A percentile compares a stretch with the other conserved stretches of the same genome.
Conservation (phyloP, 2,888 invertebrate genomes). For the Leptinotarsa haldemani region DNA sequence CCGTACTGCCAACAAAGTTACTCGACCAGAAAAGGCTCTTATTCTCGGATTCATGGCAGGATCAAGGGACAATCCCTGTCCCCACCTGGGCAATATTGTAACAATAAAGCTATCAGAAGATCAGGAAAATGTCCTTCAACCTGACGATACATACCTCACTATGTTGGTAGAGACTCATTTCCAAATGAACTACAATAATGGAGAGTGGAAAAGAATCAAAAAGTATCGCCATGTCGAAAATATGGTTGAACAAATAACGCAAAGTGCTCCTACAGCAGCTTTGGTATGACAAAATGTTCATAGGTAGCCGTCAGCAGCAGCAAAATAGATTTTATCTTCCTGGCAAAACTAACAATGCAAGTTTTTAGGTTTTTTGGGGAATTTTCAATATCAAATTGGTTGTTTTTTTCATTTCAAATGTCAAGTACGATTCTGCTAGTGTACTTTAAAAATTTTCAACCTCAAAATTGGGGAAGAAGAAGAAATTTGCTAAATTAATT, state of each 20-base stretch:
- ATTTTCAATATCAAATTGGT: neutral
- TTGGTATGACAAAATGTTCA: conserved; percentile 51
- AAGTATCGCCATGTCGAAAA: conserved; percentile 83
- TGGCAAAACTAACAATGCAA: neutral
- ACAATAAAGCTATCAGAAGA: conserved; percentile 96
- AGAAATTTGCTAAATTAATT: neutral
- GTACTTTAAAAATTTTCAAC: neutral
- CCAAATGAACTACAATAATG: conserved; percentile 98
- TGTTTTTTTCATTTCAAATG: neutral
- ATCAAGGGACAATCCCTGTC: conserved; percentile 96
- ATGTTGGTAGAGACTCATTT: conserved; percentile 94
- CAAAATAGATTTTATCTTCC: conserved; percentile 6
- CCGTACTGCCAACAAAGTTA: conserved; percentile 93
- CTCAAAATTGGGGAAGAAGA: neutral
- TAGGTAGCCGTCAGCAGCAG: conserved; percentile 27
- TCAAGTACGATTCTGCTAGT: neutral
- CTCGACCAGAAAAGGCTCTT: conserved; percentile 95
- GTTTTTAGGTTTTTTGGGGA: neutral
- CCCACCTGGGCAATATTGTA: conserved; percentile 95
- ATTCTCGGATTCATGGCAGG: conserved; percentile 99
- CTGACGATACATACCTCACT: conserved; percentile 82
- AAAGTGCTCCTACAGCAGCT: conserved; percentile 58
- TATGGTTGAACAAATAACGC: conserved; percentile 61
- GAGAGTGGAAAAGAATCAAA: conserved; percentile 96
- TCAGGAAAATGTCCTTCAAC: conserved; percentile 86